Base-by-base conservation (phyloP, 1,140 invertebrate species). In the Teleopsis dalmanni region DNA sequence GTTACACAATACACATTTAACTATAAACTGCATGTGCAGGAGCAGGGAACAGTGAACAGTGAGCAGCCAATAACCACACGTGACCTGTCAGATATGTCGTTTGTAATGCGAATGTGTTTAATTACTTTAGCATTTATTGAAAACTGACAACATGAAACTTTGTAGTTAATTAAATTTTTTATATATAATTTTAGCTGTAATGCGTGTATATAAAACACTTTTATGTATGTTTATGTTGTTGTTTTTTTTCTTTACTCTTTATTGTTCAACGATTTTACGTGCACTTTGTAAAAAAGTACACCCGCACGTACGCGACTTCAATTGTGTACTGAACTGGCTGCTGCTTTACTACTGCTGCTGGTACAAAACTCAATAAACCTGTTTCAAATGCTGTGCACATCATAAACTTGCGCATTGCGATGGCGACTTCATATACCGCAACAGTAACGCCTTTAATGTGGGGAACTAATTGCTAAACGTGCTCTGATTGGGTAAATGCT, bases 251-350 rank as follows among this genome's bases (percentile, higher is more conserved):
- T n/a, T n/a, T n/a, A n/a, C n/a, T n/a, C n/a, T 42, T 43, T 31
- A 4, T 14, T 27, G 25, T 16, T 43, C 26, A 19, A 29, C 16
- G 13, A 16, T 16, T 31, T 19, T 19, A 0, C 22, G 36, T 37
- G 22, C 22, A 2, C 36, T 40, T 23, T 23, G 26, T 13, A 43
- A 22, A 27, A 18, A 13, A 11, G 37, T 43, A 47, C 62, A 64
- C 54, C 62, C 62, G 62, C 57, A 62, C 62, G 57, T 57, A 56
- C 59, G 56, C 62, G 56, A 56, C 52, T 58, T 55, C 59, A 49
- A 58, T 62, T 50, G 59, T 59, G 56, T 65, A 65, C 62, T 65
- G 62, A 59, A 43, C 31, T 43, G n/a, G 41, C 26, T 13, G 41
- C 16, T 13, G n/a, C 18, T 16, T 9, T 29, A 21, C 16, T 19